Evolutionary conservation across 2,797 vertebrate genomes (phyloP).

Genomic region (Syngnathus acus): DNA sequence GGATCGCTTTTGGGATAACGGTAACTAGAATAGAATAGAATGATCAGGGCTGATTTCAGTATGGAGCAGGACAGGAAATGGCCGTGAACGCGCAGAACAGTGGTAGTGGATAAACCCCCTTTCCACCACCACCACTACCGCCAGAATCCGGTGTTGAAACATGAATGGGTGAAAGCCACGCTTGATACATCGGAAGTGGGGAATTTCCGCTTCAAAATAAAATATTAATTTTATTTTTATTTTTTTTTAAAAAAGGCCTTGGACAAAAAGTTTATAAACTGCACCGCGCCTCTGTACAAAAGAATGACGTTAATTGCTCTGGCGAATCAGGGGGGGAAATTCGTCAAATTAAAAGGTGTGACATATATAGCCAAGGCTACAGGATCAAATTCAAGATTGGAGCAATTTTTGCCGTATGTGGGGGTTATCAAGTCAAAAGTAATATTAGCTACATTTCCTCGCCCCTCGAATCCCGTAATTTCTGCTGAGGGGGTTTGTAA

Average conservation of each 20-base stretch:
- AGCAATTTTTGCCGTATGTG: not conserved
- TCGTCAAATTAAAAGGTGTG: not conserved
- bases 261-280: not conserved
- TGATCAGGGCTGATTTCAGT: constrained; percentile 25
- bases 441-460: not conserved
- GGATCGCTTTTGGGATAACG: not conserved
- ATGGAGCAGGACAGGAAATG: constrained; percentile 49
- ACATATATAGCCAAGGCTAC: not conserved
- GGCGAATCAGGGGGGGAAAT: no score
- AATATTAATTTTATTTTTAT: not conserved
- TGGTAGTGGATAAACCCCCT: constrained; percentile 27
- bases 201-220: constrained; percentile 17
- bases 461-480: not conserved
- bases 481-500: not conserved
- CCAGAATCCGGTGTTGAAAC: constrained; percentile 29
- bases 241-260: not conserved
- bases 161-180: constrained; percentile 4
- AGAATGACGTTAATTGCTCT: not conserved
- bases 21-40: constrained; percentile 4
- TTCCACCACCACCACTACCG: constrained; percentile 9
- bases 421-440: not conserved
- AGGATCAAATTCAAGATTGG: not conserved
- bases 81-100: constrained; percentile 34
- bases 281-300: not conserved
- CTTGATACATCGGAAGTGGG: constrained; percentile 2